Percentiles rank a stretch among this genome's conserved stretches.
Evolutionary conservation across 2,888 invertebrate species (phyloP).

Genomic region (Sesamia inferens): DNA sequence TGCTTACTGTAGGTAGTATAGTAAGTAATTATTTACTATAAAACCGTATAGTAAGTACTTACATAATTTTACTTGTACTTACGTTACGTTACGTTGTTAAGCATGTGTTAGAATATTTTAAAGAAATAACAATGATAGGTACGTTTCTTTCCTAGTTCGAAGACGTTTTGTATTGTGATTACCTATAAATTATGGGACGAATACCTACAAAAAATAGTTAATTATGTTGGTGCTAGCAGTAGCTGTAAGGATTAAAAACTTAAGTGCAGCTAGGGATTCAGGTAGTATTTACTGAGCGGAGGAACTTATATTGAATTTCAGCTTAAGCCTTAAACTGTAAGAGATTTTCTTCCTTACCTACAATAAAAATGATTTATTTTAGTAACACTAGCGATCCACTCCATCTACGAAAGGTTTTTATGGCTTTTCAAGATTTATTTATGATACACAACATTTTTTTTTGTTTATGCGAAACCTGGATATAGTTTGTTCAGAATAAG

Average conservation of each 20-base stretch:
- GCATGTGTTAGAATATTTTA: background rate
- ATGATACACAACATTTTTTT: background rate
- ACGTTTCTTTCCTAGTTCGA: background rate
- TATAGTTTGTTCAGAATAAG: too few relatives aligned
- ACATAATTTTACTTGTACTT: background rate
- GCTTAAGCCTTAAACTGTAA: background rate
- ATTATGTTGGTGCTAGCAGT: background rate
- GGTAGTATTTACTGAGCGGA: background rate
- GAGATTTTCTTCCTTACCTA: background rate
- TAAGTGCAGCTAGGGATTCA: constrained; percentile 8
- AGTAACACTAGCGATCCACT: too few relatives aligned
- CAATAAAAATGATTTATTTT: background rate
- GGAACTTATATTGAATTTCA: constrained; percentile 14
- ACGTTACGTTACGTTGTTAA: too few relatives aligned
- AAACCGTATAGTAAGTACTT: background rate
- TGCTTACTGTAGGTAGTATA: background rate
- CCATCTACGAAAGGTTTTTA: background rate
- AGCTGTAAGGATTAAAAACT: constrained; percentile 3
- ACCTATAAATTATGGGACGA: background rate
- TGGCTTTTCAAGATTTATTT: background rate
- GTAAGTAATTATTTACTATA: background rate
- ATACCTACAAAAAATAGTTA: background rate
- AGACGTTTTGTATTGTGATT: background rate
- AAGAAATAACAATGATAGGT: background rate
- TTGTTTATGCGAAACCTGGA: too few relatives aligned